Evolutionary conservation across 2,113 vertebrate species (phyloP).

Genomic region (Colistium nudipinnis): DNA sequence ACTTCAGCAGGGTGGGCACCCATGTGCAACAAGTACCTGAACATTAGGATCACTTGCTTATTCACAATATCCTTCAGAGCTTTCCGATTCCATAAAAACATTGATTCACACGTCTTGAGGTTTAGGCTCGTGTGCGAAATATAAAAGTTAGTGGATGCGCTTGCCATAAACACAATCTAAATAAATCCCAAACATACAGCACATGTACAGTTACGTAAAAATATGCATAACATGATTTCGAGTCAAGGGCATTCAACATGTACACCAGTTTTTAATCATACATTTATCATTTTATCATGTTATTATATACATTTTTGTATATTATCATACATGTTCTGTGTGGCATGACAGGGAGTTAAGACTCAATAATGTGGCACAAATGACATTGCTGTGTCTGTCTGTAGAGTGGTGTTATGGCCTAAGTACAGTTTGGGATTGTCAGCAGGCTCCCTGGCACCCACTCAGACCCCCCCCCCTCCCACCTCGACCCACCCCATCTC

Average conservation of each 20-base stretch:
- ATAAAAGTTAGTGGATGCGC: slow-evolving; percentile 13
- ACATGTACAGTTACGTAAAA: no score
- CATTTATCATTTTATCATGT: no score
- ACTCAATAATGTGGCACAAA: slow-evolving; percentile 20
- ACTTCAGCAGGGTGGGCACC: no score
- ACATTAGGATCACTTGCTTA: not conserved
- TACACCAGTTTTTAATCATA: no score
- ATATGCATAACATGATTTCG: no score
- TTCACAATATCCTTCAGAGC: not conserved
- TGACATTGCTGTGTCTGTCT: slow-evolving; percentile 31
- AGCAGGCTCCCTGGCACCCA: slow-evolving; percentile 57
- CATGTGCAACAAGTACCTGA: no score
- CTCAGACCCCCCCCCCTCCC: slow-evolving; percentile 22
- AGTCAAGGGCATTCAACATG: no score
- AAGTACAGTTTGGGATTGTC: slow-evolving; percentile 56
- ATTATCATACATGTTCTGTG: not conserved
- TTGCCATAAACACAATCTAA: no score
- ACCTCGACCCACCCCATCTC: slow-evolving; percentile 28
- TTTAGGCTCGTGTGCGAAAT: not conserved
- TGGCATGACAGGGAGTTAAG: not conserved
- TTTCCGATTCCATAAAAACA: slow-evolving; percentile 8
- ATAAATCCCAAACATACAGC: no score
- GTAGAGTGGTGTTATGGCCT: slow-evolving; percentile 19
- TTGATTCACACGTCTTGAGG: not conserved
- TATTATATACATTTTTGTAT: no score